These are phyloP conservation scores for Allacma fusca DNA, from an alignment of 2,888 invertebrate species.

Conservation along the genomic window DNA sequence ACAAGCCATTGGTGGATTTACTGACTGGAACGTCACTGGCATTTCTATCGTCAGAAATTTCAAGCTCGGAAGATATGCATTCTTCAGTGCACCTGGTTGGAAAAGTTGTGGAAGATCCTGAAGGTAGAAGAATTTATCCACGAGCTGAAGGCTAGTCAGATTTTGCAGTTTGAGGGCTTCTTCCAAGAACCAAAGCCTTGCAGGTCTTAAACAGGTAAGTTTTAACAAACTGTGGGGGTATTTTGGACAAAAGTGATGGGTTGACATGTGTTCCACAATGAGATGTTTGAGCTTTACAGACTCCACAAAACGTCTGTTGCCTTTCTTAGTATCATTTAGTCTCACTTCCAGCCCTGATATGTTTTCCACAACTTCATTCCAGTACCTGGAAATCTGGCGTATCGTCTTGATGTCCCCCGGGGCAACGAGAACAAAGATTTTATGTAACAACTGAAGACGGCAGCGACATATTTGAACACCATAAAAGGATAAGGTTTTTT, in stretches of 20 bases:
- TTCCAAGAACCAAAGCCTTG: neutral
- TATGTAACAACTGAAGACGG: too few species aligned
- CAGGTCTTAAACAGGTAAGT: too few species aligned
- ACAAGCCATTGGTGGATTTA: neutral
- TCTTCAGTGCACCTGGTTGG: neutral
- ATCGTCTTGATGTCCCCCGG: neutral
- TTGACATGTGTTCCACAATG: too few species aligned
- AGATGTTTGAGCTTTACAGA: too few species aligned
- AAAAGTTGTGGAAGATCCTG: slow-evolving; percentile 5
- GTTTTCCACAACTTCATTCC: slow-evolving; percentile 25
- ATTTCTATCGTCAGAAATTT: neutral
- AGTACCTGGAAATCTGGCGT: neutral
- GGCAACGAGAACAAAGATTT: too few species aligned
- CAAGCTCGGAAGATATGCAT: neutral
- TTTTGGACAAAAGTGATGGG: too few species aligned
- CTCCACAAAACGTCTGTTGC: too few species aligned
- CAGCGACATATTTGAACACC: too few species aligned
- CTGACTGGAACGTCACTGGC: neutral
- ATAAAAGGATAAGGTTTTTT: too few species aligned
- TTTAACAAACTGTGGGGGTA: too few species aligned
- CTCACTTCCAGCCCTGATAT: neutral
- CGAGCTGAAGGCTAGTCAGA: neutral
- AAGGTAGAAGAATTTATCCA: neutral
- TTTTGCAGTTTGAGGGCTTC: slow-evolving; percentile 1
- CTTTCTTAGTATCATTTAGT: neutral